Base-by-base conservation (phyloP, 2,888 invertebrate species). In the Netelia melanura region DNA sequence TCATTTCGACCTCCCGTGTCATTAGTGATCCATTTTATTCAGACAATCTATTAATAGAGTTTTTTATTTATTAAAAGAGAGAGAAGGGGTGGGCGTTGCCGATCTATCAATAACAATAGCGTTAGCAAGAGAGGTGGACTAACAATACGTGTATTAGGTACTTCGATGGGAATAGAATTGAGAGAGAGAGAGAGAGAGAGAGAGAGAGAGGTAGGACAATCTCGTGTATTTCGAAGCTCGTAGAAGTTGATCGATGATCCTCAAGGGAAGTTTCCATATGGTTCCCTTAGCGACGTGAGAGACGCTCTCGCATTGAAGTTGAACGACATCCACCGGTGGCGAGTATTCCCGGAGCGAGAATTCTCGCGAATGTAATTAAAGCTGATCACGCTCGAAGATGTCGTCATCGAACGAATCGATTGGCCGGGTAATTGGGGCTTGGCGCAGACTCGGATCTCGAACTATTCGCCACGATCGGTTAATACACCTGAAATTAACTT, bases 351-450 rank as follows among this genome's bases (percentile, higher is more conserved):
- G 23, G 48, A 58, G 76, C 65, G 79, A 62, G 82, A 85, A 83
- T 87, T 83, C 87, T 86, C 75, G 82, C 62, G 86, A 48, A 79
- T 87, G 85, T 88, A 87, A 88, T 90, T 89, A 89, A 89, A 92
- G 54, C 89, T 89, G 76, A 90, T 91, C 81, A 90, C 89, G 67
- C 90, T 91, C 83, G 90, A 92, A 81, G 89, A 92, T 78, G 90
- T 91, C 84, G 90, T 90, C 88, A 72, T 76, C 56, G 89, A 86
- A 61, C 87, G 87, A 88, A 91, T 90, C 90, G 91, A 91, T 87
- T 90, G 88, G 81, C 79, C n/a, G 10, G 77, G 86, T 89, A 90
- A 89, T 88, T 89, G 87, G 86, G 79, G 54, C 81, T 84, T 62
- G 75, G 83, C 84, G 79, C 77, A 79, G 78, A 43, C 72, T 61